These are phyloP conservation scores for Tigriopus japonicus DNA, from an alignment of 1,140 invertebrate species.

Conservation along the genomic window DNA sequence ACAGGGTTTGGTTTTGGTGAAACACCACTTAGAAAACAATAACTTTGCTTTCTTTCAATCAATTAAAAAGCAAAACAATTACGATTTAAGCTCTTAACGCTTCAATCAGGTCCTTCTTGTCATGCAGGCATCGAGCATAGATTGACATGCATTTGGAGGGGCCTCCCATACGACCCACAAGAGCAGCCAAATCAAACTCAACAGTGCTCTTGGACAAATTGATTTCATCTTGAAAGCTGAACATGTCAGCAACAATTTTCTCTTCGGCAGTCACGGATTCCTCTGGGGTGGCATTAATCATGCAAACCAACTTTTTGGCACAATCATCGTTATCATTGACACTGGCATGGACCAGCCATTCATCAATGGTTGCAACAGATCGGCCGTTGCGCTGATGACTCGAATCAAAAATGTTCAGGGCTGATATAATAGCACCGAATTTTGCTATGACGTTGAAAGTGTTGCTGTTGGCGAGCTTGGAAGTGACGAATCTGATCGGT, in stretches of 20 bases:
- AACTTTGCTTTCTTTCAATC: no score
- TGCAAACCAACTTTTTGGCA: background rate
- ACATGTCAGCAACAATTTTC: background rate
- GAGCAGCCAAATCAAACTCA: constrained; percentile 10
- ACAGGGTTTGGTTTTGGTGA: no score
- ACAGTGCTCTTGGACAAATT: constrained; percentile 1
- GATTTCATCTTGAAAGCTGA: background rate
- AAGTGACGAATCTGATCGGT: no score
- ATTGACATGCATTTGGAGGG: background rate
- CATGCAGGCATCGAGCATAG: background rate
- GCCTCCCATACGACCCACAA: background rate
- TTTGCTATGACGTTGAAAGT: no score
- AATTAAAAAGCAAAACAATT: no score
- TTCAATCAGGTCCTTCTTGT: no score
- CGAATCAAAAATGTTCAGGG: no score
- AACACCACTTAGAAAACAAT: no score
- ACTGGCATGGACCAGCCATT: background rate
- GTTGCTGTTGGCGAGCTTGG: no score
- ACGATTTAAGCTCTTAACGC: no score
- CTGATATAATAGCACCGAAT: no score
- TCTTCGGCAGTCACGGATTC: background rate
- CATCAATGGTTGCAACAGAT: background rate
- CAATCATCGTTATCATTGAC: background rate
- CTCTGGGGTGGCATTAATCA: background rate
- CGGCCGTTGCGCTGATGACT: background rate